These are phyloP conservation scores for Aspiorhynchus laticeps DNA, from an alignment of 2,113 vertebrate species.

Conservation along the genomic window DNA sequence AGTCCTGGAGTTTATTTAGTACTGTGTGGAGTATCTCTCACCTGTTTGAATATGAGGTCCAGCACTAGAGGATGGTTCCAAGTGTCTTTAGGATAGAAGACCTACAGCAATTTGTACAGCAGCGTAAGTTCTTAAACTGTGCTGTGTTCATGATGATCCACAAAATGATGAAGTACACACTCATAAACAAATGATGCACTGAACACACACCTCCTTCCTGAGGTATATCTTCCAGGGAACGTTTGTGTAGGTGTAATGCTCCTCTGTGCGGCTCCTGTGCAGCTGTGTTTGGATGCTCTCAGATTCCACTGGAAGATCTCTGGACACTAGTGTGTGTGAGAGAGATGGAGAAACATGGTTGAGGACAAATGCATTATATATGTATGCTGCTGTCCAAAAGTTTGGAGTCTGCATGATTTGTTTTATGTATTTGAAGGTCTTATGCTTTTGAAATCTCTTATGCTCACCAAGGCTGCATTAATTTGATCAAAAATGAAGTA, in stretches of 20 bases:
- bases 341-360: background rate
- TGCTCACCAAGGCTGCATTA: background rate
- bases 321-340: constrained; percentile 64
- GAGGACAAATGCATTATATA: background rate
- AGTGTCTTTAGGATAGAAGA: constrained; percentile 94
- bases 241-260: constrained; percentile 89
- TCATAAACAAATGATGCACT: background rate
- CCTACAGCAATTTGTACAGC: constrained; percentile 73
- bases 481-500: background rate
- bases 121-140: background rate
- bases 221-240: constrained; percentile 91
- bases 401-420: background rate
- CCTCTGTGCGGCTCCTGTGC: constrained; percentile 80
- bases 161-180: background rate
- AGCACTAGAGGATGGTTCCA: constrained; percentile 86
- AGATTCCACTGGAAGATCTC: constrained; percentile 81
- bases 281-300: constrained; percentile 87
- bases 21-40: constrained; percentile 59
- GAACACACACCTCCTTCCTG: constrained; percentile 86
- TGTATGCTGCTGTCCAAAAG: background rate
- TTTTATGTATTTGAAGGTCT: background rate
- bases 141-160: background rate
- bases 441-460: background rate
- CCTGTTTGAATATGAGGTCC: constrained; percentile 96
- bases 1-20: no score